Percentiles rank a stretch among this genome's conserved stretches.
Evolutionary conservation across 2,113 vertebrate genomes (phyloP).

Genomic region (Pachyramphus minor): DNA sequence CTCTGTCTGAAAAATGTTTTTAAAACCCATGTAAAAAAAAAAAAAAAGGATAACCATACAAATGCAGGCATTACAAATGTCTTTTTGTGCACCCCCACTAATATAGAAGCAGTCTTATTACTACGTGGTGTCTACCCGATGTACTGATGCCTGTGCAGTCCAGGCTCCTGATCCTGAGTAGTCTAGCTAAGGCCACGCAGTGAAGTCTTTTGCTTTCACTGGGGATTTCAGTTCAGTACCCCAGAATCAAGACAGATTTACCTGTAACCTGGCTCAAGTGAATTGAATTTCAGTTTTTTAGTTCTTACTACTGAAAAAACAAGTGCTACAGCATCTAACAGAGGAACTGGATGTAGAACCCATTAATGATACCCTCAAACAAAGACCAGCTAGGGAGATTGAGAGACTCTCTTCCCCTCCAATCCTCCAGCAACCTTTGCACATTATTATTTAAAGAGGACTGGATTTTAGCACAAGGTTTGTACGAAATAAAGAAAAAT

Average conservation of each 20-base stretch:
- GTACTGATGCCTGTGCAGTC: neutral
- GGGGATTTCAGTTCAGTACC: neutral
- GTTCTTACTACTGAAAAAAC: neutral
- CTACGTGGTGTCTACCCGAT: neutral
- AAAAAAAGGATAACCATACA: neutral
- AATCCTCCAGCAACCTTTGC: neutral
- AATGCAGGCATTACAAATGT: neutral
- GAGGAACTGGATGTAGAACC: neutral
- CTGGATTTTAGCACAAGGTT: neutral
- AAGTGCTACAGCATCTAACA: neutral
- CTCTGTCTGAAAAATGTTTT: neutral
- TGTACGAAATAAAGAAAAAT: neutral
- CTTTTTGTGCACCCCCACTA: neutral
- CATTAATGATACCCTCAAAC: neutral
- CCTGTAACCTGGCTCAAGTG: neutral
- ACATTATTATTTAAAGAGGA: neutral
- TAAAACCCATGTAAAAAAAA: neutral
- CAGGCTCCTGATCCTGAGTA: neutral
- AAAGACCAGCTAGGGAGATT: neutral
- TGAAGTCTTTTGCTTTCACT: neutral
- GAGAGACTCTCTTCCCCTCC: neutral
- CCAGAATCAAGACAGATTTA: neutral
- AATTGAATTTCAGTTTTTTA: neutral
- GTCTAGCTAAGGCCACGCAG: neutral
- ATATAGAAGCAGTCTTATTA: neutral